Conservation (phyloP, 2,797 vertebrate species). For the Cyclura pinguis region DNA sequence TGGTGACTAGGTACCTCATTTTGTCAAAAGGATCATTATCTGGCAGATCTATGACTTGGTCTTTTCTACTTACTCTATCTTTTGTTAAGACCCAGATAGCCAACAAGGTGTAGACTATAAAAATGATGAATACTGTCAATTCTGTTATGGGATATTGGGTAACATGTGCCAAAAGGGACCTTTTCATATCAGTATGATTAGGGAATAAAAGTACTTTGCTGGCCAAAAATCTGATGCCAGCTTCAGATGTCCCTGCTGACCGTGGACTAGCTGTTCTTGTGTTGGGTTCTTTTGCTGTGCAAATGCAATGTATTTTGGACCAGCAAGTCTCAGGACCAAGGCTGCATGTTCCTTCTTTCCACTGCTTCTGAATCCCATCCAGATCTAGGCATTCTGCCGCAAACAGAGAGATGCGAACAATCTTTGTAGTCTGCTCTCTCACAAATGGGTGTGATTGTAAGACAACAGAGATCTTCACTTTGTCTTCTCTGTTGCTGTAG, state of each 20-base stretch:
- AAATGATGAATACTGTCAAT: slow-evolving; percentile 65
- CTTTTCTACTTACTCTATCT: slow-evolving; percentile 63
- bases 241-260: accelerated
- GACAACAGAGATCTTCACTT: slow-evolving; percentile 47
- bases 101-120: slow-evolving; percentile 55
- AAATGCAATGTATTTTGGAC: slow-evolving; percentile 75
- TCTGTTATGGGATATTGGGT: slow-evolving; percentile 66
- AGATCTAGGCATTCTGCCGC: slow-evolving; percentile 71
- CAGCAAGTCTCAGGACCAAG: slow-evolving; percentile 70
- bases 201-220: slow-evolving; percentile 72
- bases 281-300: neutral
- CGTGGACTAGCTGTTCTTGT: accelerated
- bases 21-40: slow-evolving; percentile 77
- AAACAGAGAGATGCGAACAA: slow-evolving; percentile 73
- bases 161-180: slow-evolving; percentile 41
- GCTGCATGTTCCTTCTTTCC: slow-evolving; percentile 64
- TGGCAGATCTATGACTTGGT: slow-evolving; percentile 61
- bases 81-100: slow-evolving; percentile 70
- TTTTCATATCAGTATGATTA: slow-evolving; percentile 69
- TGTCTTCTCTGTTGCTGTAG: accelerated
- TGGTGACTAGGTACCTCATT: slow-evolving; percentile 72
- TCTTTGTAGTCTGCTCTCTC: slow-evolving; percentile 33
- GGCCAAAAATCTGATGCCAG: slow-evolving; percentile 67
- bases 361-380: slow-evolving; percentile 49
- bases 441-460: slow-evolving; percentile 58